A percentile compares a stretch with the other conserved stretches of the same genome.
These are phyloP conservation scores for Margaritifera margaritifera DNA, from an alignment of 2,888 invertebrate species.

Conservation along the genomic window DNA sequence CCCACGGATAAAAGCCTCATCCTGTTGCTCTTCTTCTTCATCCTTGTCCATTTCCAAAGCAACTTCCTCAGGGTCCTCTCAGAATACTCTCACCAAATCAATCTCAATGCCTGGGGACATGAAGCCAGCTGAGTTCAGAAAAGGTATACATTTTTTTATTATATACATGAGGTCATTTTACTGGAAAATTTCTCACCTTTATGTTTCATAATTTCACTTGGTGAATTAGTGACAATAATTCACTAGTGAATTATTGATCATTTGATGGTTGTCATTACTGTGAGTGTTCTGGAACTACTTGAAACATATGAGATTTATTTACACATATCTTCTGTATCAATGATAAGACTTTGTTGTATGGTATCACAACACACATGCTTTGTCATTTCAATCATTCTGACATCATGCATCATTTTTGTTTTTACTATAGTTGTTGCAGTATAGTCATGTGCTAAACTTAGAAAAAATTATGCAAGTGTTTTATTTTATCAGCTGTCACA, in stretches of 20 bases:
- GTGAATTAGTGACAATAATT: constrained; percentile 49
- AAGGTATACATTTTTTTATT: constrained; percentile 38
- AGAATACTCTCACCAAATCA: constrained; percentile 43
- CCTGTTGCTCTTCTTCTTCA: constrained; percentile 20
- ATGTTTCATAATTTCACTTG: constrained; percentile 44
- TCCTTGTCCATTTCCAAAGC: constrained; percentile 1
- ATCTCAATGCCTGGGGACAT: constrained; percentile 54
- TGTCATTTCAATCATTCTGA: too few relatives aligned
- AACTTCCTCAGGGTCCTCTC: constrained; percentile 6
- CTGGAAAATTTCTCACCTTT: constrained; percentile 2
- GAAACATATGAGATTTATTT: too few relatives aligned
- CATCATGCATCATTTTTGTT: too few relatives aligned
- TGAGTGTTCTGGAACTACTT: too few relatives aligned
- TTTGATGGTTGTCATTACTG: not conserved
- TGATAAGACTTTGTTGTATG: too few relatives aligned
- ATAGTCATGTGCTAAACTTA: too few relatives aligned
- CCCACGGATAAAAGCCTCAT: constrained; percentile 41
- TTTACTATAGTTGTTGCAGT: too few relatives aligned
- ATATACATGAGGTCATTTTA: not conserved
- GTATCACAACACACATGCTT: too few relatives aligned
- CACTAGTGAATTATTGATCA: not conserved
- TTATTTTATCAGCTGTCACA: too few relatives aligned
- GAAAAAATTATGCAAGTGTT: too few relatives aligned
- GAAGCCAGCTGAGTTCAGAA: constrained; percentile 55
- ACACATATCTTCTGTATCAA: too few relatives aligned